These are phyloP conservation scores for Meteorus cinctellus DNA, from an alignment of 2,888 invertebrate species.

Conservation along the genomic window DNA sequence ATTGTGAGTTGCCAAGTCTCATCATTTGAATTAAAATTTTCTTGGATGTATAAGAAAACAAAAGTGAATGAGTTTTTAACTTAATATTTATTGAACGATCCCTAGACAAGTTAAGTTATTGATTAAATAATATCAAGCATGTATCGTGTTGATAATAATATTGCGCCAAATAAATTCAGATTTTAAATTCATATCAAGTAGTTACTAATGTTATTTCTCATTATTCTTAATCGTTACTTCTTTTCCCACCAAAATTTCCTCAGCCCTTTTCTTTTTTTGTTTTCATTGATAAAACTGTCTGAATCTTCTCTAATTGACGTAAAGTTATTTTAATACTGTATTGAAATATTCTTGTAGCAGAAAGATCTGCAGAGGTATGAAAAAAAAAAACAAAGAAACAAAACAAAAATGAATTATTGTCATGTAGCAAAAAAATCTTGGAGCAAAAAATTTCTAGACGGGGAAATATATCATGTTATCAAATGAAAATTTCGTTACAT, in stretches of 20 bases:
- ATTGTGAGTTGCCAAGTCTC: neutral
- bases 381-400: neutral
- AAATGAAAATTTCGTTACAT: constrained; percentile 2
- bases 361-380: neutral
- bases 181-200: constrained; percentile 1
- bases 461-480: neutral
- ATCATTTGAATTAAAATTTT: neutral
- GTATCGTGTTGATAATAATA: constrained; percentile 14
- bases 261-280: neutral
- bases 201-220: neutral
- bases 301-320: constrained; percentile 22
- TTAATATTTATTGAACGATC: constrained; percentile 31
- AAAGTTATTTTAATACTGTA: constrained; percentile 39
- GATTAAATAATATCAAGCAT: constrained; percentile 12
- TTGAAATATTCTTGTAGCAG: constrained; percentile 30
- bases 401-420: neutral
- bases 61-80: neutral
- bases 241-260: neutral
- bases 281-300: neutral
- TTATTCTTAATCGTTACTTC: neutral
- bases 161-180: constrained; percentile 34
- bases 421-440: neutral
- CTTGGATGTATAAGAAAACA: neutral
- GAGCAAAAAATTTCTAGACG: neutral
- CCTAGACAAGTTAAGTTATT: constrained; percentile 10